Base-by-base conservation (phyloP, 2,113 vertebrate genomes). In the Percina caprodes region DNA sequence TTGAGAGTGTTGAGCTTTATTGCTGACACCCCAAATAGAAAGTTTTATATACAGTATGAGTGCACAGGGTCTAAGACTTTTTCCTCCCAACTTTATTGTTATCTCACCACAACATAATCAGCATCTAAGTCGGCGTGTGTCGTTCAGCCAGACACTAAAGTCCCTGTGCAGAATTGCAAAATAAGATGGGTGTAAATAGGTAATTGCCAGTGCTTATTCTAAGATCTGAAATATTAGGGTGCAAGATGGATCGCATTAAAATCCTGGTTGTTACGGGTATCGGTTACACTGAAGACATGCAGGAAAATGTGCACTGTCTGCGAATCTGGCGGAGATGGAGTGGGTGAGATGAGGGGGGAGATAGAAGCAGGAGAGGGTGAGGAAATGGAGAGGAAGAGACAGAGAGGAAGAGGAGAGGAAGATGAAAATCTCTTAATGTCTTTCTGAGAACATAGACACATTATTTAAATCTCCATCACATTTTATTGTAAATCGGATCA, bases 401-500 rank as follows among this genome's bases (percentile, higher is more conserved):
- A 95, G 96, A 95, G 96, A 95, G 95, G 96, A 96, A 96, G 71
- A 86, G 82, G 75, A 91, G 90, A 91, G 81, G 24, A 71, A 86
- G 89, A 90, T 90, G 93, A 90, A 97, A 97, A 97, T 98, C 95
- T 96, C 91, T 94, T 91, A 92, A 92, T 96, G 94, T 96, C 96
- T 96, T 92, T 95, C 94, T 94, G 93, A 97, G 94, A 96, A 97
- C 97, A 97, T 96, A 97, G 96, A 94, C 90, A 95, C 95, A 96
- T 96, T 96, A 97, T 96, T 97, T 95, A 96, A 96, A 96, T 96
- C 96, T 96, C 93, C 94, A 95, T 96, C 94, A 94, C 96, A 95
- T 97, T 96, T 96, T 96, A 95, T 96, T 97, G 96, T 95, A 98
- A 97, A 97, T 98, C 96, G 94, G 95, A 97, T 97, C 96, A 94